Evolutionary conservation across 2,113 vertebrate genomes (phyloP).

Genomic region (Syngnathus typhle): DNA sequence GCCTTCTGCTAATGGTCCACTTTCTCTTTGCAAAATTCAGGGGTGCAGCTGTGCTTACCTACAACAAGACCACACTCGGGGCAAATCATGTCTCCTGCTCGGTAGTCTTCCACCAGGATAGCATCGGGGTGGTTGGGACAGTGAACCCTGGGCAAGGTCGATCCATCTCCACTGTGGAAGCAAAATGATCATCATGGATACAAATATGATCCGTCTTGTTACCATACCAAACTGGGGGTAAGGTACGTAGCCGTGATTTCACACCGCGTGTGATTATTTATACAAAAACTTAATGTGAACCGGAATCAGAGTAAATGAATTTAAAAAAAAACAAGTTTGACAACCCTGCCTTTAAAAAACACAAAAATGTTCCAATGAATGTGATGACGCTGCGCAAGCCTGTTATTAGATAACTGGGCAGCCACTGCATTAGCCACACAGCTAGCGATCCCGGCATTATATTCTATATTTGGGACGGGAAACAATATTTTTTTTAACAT

Average conservation of each 20-base stretch:
- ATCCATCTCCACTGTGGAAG: slow-evolving; percentile 76
- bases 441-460: not conserved
- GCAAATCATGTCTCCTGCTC: slow-evolving; percentile 98
- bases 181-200: not conserved
- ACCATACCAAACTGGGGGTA: not conserved
- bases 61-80: slow-evolving; percentile 97
- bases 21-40: not conserved
- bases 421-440: not conserved
- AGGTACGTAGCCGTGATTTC: not conserved
- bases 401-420: not conserved
- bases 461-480: not conserved
- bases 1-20: no score
- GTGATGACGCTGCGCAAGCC: not conserved
- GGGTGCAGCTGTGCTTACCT: slow-evolving; percentile 69
- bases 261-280: not conserved
- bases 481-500: not conserved
- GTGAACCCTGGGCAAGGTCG: slow-evolving; percentile 85
- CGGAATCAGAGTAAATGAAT: not conserved
- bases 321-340: not conserved
- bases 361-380: not conserved
- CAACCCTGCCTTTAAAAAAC: not conserved
- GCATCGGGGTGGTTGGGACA: slow-evolving; percentile 97
- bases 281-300: not conserved
- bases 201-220: not conserved
- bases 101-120: slow-evolving; percentile 94